Evolutionary conservation across 2,797 vertebrate genomes (phyloP).

Genomic region (Halcyon chelicuti): DNA sequence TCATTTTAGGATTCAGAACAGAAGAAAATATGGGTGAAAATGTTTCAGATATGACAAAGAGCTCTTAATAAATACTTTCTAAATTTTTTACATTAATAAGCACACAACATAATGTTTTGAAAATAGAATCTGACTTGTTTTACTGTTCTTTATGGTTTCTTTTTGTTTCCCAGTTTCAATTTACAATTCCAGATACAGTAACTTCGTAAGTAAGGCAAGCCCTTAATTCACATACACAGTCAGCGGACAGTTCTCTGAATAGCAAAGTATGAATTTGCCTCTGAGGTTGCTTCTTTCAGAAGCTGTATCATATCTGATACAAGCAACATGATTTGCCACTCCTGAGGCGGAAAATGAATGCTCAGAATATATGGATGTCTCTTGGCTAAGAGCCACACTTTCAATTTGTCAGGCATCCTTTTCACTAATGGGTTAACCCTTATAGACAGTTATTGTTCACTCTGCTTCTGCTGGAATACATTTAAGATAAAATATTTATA

Average conservation of each 20-base stretch:
- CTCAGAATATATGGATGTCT: neutral
- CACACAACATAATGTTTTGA: neutral
- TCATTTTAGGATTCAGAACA: neutral
- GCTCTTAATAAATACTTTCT: neutral
- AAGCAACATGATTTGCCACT: slow-evolving; percentile 18
- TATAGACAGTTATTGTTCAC: slow-evolving; percentile 55
- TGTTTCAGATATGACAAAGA: neutral
- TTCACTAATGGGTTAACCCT: slow-evolving; percentile 66
- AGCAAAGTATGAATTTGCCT: slow-evolving; percentile 22
- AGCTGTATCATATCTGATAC: slow-evolving; percentile 40
- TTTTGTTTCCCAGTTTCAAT: neutral
- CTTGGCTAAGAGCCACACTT: slow-evolving; percentile 54
- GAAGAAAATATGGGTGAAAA: neutral
- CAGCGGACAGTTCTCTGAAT: neutral
- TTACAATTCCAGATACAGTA: neutral
- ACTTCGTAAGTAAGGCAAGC: neutral
- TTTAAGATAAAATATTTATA: slow-evolving; percentile 71
- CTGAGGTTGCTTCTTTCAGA: slow-evolving; percentile 34
- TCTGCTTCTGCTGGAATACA: slow-evolving; percentile 21
- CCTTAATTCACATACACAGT: slow-evolving; percentile 4
- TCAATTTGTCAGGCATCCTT: slow-evolving; percentile 66
- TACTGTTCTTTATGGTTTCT: neutral
- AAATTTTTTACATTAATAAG: neutral
- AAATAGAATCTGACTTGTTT: neutral
- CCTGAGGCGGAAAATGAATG: slow-evolving; percentile 32